These are phyloP conservation scores for Cephus nigrinus DNA, from an alignment of 2,888 invertebrate species.

Conservation along the genomic window DNA sequence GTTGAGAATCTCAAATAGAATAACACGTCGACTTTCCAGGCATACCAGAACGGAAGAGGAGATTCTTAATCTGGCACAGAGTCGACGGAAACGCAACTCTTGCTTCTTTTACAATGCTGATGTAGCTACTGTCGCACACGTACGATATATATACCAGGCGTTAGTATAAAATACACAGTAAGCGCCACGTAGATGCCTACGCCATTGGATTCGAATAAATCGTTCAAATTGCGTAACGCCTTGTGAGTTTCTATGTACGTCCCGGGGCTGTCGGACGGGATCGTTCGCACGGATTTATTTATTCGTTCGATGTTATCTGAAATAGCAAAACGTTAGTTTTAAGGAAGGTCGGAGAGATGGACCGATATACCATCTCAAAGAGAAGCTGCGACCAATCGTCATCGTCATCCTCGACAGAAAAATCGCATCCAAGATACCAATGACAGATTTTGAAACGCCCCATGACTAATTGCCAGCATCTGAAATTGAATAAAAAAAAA, in stretches of 20 bases:
- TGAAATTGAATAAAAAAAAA: neutral
- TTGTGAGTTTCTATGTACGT: neutral
- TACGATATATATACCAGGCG: neutral
- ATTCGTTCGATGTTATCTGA: neutral
- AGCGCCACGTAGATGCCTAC: neutral
- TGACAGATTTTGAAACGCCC: neutral
- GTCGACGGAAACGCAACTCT: neutral
- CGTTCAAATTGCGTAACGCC: neutral
- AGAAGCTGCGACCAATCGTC: neutral
- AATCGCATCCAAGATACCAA: neutral
- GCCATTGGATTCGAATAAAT: neutral
- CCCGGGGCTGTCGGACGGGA: neutral
- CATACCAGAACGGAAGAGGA: neutral
- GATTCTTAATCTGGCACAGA: neutral
- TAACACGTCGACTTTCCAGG: neutral
- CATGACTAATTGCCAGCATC: neutral
- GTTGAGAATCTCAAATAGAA: neutral
- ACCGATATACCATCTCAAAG: neutral
- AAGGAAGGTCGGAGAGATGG: neutral
- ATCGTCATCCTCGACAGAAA: neutral
- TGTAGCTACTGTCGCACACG: neutral
- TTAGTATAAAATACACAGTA: neutral
- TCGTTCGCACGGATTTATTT: neutral
- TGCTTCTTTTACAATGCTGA: neutral
- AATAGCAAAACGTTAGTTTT: neutral